Evolutionary conservation across 2,113 vertebrate species (phyloP), one percentile per base, ranked within the genome.

Genomic region (Hippoglossus stenolepis): DNA sequence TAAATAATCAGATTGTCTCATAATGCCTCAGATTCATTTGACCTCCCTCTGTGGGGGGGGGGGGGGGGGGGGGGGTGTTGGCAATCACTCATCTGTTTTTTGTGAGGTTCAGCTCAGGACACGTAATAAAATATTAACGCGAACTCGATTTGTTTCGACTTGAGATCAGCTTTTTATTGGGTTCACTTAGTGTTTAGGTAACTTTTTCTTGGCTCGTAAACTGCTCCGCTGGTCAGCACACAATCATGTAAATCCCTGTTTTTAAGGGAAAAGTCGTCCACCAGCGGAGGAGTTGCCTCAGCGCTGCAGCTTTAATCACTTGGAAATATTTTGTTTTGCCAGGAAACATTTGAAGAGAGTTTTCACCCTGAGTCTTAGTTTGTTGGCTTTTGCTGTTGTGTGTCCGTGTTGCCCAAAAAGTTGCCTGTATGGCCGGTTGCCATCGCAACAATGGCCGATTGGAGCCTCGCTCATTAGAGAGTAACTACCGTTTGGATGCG

Each of bases 271-370:
- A 71, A 77, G 75, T 51, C 64, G 5, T 69, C 31, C 65, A 59
- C 45, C 75, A 77, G 24, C 58, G 68, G 38, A 74, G 58, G 68
- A 70, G 75, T 86, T 86, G 79, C 81, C 77, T 86, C 77, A 77
- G 75, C 77, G 20, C 65, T 73, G 73, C 75, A 78, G 81, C 75
- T 86, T 91, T 91, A 93, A 91, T 91, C 85, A 73, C 90, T 85
- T 90, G 89, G 91, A 93, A 93, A 93, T 89, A 88, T 90, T 79
- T 75, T 18, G 43, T 84, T 75, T 90, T 91, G 91, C 91, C 91
- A 91, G 91, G 91, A 91, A 91, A 91, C 90, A 89, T 89, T 92
- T 88, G 83, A 84, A 80, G 81, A 83, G 69, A 85, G 77, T 84
- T 76, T 91, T 84, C 38, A 78, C 67, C 75, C 77, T 38, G 1